Evolutionary conservation across 1,140 invertebrate genomes (phyloP).

Genomic region (Drosophila pandora): DNA sequence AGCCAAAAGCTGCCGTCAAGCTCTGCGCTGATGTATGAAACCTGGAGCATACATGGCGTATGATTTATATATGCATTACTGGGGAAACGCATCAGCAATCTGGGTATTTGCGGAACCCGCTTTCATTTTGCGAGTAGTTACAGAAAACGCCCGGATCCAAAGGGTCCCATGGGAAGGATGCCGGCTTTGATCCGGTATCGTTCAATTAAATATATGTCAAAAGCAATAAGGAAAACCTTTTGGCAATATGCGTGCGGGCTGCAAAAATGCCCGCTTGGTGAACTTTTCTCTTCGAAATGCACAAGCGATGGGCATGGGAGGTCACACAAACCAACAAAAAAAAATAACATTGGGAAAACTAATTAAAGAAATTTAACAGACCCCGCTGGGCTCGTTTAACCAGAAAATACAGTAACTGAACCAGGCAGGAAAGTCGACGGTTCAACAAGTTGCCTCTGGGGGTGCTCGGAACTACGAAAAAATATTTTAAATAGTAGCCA

Average conservation of each 20-base stretch:
- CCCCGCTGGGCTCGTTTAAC: slow-evolving; percentile 1
- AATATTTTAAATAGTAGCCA: slow-evolving; percentile 36
- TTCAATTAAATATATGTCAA: slow-evolving; percentile 56
- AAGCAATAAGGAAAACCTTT: slow-evolving; percentile 34
- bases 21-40: slow-evolving; percentile 30
- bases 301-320: background rate
- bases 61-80: slow-evolving; percentile 27
- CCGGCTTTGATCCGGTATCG: slow-evolving; percentile 8
- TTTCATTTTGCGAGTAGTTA: slow-evolving; percentile 7
- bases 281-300: slow-evolving; percentile 8
- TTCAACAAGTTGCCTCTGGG: slow-evolving; percentile 27
- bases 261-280: background rate
- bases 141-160: background rate
- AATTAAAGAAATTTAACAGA: slow-evolving; percentile 29
- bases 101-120: background rate
- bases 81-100: background rate
- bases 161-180: background rate
- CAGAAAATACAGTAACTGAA: slow-evolving; percentile 12
- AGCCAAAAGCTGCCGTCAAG: background rate
- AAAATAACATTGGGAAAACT: slow-evolving; percentile 15
- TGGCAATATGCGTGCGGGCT: background rate
- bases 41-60: slow-evolving; percentile 26
- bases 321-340: background rate
- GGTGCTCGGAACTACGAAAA: background rate
- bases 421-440: background rate